Evolutionary conservation across 2,797 vertebrate genomes (phyloP).

Genomic region (Siniperca obscura): DNA sequence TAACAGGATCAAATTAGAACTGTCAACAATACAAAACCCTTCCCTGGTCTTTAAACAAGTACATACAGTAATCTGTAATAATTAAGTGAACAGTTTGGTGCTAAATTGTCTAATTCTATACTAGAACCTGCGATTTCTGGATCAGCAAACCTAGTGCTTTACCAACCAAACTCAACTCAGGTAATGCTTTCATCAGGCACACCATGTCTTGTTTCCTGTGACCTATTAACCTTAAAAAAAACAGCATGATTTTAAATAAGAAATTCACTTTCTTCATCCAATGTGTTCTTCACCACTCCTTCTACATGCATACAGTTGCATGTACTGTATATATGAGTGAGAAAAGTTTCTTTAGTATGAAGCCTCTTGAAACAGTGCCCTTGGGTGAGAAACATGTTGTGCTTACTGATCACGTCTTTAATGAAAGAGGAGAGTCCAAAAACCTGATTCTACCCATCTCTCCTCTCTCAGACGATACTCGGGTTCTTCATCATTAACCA

Average conservation of each 20-base stretch:
- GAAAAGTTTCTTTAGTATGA: slow-evolving; percentile 69
- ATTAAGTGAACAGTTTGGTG: slow-evolving; percentile 13
- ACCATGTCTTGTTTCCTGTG: background rate
- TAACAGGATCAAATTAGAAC: slow-evolving; percentile 47
- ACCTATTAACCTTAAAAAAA: slow-evolving; percentile 22
- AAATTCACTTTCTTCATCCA: slow-evolving; percentile 22
- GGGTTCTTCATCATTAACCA: slow-evolving; percentile 82
- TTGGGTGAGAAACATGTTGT: slow-evolving; percentile 71
- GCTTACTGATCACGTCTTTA: slow-evolving; percentile 81
- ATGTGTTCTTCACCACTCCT: background rate
- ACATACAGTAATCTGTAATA: slow-evolving; percentile 19
- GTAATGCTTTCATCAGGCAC: slow-evolving; percentile 22
- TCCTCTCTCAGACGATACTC: slow-evolving; percentile 57
- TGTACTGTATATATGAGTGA: slow-evolving; percentile 38
- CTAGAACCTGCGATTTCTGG: background rate
- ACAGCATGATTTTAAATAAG: background rate
- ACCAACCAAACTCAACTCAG: slow-evolving; percentile 1
- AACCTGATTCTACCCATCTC: slow-evolving; percentile 60
- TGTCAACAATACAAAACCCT: slow-evolving; percentile 50
- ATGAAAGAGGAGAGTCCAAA: slow-evolving; percentile 74
- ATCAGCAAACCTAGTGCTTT: slow-evolving; percentile 12
- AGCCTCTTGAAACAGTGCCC: slow-evolving; percentile 68
- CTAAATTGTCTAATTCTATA: slow-evolving; percentile 19
- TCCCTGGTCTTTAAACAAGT: slow-evolving; percentile 28
- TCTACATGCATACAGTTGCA: slow-evolving; percentile 33